Evolutionary conservation across 2,888 invertebrate species (phyloP).

Genomic region (Ichneumon xanthorius): DNA sequence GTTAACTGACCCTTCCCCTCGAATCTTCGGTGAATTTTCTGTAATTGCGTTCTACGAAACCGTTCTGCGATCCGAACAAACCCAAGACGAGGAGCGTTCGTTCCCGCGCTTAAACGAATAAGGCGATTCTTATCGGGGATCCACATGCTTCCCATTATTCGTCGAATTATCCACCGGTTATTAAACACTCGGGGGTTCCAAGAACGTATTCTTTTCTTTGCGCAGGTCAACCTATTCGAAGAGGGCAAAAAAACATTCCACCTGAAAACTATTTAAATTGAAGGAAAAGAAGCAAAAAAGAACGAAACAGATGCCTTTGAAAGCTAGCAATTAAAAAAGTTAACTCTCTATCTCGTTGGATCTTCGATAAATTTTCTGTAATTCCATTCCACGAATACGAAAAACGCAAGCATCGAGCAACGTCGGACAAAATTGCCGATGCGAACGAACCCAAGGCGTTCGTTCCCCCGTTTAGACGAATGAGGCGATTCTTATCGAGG

Average conservation of each 20-base stretch:
- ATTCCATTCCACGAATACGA: slow-evolving; percentile 13
- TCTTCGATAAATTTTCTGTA: neutral
- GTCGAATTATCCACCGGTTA: slow-evolving; percentile 14
- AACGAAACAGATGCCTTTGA: neutral
- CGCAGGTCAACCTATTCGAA: no score
- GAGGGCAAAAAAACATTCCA: no score
- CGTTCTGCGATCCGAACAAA: slow-evolving; percentile 37
- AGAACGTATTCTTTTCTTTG: neutral
- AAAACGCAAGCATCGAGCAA: slow-evolving; percentile 3
- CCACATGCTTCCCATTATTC: slow-evolving; percentile 9
- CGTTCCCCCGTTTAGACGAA: neutral
- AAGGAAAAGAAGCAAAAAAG: neutral
- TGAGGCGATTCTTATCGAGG: no score
- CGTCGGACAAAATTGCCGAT: neutral
- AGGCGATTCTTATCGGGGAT: slow-evolving; percentile 29
- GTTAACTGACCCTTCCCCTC: neutral
- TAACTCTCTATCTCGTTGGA: neutral
- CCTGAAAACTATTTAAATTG: neutral
- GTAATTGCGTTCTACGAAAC: neutral
- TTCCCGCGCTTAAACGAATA: neutral
- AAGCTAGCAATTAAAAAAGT: neutral
- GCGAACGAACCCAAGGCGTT: neutral
- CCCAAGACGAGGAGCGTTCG: slow-evolving; percentile 28
- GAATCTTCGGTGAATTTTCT: neutral
- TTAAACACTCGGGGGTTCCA: slow-evolving; percentile 8